Percentiles rank a stretch among this genome's conserved stretches.
These are phyloP conservation scores for Acrocephalus kingi DNA, from an alignment of 2,113 vertebrate genomes.

Conservation along the genomic window DNA sequence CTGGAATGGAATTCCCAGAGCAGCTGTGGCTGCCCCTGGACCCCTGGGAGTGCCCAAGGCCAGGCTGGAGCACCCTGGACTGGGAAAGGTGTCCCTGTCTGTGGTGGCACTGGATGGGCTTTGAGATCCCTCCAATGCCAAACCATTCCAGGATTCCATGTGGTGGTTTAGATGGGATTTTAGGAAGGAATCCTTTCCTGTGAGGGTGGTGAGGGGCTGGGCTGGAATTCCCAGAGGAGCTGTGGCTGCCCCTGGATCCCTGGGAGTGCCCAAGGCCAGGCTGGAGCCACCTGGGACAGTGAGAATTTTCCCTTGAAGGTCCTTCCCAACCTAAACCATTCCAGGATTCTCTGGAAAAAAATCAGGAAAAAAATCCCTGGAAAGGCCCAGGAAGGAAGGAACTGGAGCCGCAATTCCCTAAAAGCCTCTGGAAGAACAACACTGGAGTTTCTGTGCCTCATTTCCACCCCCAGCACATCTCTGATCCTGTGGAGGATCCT, in stretches of 20 bases:
- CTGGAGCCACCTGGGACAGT: background rate
- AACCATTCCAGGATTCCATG: too few species aligned
- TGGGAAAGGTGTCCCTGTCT: background rate
- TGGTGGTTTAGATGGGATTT: too few species aligned
- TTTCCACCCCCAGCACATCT: accelerated
- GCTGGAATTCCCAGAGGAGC: background rate
- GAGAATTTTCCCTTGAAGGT: too few species aligned
- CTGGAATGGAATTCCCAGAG: background rate
- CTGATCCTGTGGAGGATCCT: background rate
- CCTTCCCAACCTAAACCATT: background rate
- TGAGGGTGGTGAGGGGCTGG: background rate
- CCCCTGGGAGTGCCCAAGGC: background rate
- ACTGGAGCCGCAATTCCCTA: background rate
- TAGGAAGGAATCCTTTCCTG: too few species aligned
- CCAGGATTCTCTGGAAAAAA: background rate
- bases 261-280: accelerated
- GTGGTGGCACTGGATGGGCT: too few species aligned
- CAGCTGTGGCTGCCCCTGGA: background rate
- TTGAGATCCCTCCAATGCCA: too few species aligned
- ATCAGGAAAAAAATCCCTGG: background rate
- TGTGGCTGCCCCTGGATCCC: background rate
- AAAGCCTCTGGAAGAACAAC: background rate
- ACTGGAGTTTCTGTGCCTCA: background rate
- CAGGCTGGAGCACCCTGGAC: accelerated
- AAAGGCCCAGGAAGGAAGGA: accelerated